Conservation (phyloP, 92 coral and sea anemone genomes). For the Galaxea fascicularis region DNA sequence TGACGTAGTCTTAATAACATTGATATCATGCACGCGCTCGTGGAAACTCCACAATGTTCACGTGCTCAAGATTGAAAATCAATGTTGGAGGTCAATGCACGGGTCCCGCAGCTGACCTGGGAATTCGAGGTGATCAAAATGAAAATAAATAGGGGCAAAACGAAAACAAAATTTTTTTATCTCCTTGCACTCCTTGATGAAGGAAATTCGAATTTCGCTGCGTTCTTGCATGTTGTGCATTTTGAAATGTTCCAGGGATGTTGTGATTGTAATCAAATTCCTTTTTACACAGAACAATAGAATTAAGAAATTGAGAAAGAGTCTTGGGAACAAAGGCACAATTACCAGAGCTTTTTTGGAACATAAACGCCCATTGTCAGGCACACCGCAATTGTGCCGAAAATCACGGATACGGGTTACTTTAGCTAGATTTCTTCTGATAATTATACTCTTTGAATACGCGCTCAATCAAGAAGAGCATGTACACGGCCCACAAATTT, state of each 20-base stretch:
- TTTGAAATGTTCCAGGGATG: neutral
- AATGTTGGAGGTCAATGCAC: conserved; percentile 8
- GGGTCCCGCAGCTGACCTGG: neutral
- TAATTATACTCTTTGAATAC: neutral
- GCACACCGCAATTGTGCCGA: conserved; percentile 12
- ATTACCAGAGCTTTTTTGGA: neutral
- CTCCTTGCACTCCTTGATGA: too few species aligned
- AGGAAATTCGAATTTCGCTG: neutral
- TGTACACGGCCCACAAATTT: neutral
- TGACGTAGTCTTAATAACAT: neutral
- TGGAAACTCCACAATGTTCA: neutral
- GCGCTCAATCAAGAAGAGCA: neutral
- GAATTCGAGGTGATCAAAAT: neutral
- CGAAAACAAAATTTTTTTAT: neutral
- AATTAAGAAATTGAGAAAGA: neutral
- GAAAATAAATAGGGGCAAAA: neutral
- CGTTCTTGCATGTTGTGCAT: neutral
- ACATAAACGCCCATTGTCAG: neutral
- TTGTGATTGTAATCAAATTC: conserved; percentile 30
- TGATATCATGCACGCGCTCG: conserved; percentile 7
- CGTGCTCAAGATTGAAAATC: conserved; percentile 8
- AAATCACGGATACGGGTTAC: neutral
- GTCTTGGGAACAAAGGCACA: neutral
- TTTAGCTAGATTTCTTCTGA: neutral
- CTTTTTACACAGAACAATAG: conserved; percentile 27